These are phyloP conservation scores for Plagodis dolabraria DNA, from an alignment of 2,888 invertebrate species.

Conservation along the genomic window DNA sequence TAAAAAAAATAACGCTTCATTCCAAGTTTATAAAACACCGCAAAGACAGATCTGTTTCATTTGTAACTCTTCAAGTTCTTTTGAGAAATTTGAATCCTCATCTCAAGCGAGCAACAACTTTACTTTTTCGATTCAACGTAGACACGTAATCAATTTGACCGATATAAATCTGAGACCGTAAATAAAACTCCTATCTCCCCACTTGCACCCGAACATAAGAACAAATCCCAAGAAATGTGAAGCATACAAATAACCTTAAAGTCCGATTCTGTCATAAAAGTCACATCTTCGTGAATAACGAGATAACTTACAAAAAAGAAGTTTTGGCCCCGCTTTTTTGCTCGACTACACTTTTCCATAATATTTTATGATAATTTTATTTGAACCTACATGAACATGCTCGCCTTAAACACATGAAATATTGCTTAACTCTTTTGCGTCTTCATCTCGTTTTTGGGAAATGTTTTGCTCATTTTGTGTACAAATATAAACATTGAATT, in stretches of 20 bases:
- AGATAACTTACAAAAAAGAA: conserved; percentile 75
- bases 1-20: too few species aligned
- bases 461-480: conserved; percentile 27
- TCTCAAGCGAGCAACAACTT: not conserved
- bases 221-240: conserved; percentile 61
- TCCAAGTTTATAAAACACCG: too few species aligned
- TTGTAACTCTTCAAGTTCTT: not conserved
- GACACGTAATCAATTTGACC: conserved; percentile 46
- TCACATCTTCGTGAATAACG: conserved; percentile 78
- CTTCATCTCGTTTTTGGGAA: conserved; percentile 31
- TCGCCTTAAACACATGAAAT: conserved; percentile 42
- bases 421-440: conserved; percentile 40
- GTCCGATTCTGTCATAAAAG: conserved; percentile 75
- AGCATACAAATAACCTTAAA: conserved; percentile 71
- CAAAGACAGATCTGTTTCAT: not conserved
- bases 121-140: not conserved
- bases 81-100: not conserved
- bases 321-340: conserved; percentile 64
- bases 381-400: conserved; percentile 60
- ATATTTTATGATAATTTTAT: conserved; percentile 76
- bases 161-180: conserved; percentile 48
- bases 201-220: conserved; percentile 49
- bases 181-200: conserved; percentile 47
- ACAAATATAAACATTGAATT: conserved; percentile 32
- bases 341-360: conserved; percentile 65